phyloP scores from a whole-genome alignment of 2,113 vertebrate species.

The Porphyrio hochstetteri region DNA sequence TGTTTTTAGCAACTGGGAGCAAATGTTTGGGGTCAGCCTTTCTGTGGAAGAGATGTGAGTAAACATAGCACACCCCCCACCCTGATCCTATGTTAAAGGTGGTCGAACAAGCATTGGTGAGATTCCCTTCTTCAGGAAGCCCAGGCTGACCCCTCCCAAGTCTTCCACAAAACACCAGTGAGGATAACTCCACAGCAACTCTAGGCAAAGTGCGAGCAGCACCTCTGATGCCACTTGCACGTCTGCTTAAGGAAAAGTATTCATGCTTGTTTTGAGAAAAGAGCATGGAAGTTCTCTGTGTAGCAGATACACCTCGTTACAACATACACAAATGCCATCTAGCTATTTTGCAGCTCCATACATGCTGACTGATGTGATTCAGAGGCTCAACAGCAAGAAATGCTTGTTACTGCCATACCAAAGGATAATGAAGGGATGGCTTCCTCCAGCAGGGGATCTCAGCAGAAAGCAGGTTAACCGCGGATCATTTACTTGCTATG shows the following conservation, averaged over 20 bases:
- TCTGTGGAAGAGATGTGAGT: background rate
- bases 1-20: background rate
- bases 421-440: background rate
- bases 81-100: background rate
- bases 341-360: background rate
- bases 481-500: background rate
- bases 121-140: background rate
- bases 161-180: background rate
- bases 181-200: background rate
- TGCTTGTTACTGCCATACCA: background rate
- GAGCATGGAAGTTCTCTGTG: background rate
- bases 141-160: background rate
- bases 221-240: background rate
- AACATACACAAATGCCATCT: background rate
- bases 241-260: background rate
- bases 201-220: rapidly evolving
- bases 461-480: background rate
- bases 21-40: background rate
- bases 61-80: background rate
- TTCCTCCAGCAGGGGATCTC: background rate
- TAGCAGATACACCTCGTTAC: background rate
- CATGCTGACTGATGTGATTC: background rate
- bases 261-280: background rate
- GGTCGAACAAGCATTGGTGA: background rate
- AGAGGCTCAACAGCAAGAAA: background rate